These are phyloP conservation scores for Manis crassicaudata DNA, from an alignment of 2,797 vertebrate species.

Conservation along the genomic window DNA sequence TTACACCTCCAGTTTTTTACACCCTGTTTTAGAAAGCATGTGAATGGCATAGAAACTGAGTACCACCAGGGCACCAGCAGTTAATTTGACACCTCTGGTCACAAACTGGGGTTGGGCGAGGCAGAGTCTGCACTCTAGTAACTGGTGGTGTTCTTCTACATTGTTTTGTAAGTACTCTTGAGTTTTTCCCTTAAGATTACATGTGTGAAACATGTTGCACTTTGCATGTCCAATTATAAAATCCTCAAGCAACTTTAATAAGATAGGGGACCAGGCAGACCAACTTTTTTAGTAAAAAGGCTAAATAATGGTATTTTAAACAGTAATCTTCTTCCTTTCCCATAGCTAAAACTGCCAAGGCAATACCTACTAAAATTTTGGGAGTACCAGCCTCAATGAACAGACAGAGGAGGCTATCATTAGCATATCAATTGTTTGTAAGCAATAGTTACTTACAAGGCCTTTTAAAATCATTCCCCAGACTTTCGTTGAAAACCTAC, in stretches of 20 bases:
- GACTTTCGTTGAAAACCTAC: slow-evolving; percentile 53
- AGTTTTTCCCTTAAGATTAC: not conserved
- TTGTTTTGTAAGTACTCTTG: not conserved
- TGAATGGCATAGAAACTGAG: not conserved
- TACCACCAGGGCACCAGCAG: not conserved
- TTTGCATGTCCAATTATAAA: slow-evolving; percentile 56
- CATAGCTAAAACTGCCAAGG: slow-evolving; percentile 28
- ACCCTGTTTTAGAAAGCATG: not conserved
- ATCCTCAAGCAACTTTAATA: slow-evolving; percentile 51
- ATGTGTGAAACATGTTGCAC: slow-evolving; percentile 23
- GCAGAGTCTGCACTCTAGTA: not conserved
- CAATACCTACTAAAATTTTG: slow-evolving; percentile 29
- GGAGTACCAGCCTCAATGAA: slow-evolving; percentile 23
- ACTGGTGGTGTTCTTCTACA: not conserved
- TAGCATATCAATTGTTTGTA: slow-evolving; percentile 51
- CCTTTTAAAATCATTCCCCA: slow-evolving; percentile 52
- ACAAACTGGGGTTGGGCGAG: not conserved
- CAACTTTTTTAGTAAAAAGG: slow-evolving; percentile 51
- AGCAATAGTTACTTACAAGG: not conserved
- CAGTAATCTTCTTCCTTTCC: slow-evolving; percentile 27
- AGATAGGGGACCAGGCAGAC: slow-evolving; percentile 44
- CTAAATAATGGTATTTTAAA: slow-evolving; percentile 68
- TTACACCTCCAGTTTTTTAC: not conserved
- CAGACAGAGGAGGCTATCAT: slow-evolving; percentile 32
- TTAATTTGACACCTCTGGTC: not conserved